A percentile compares a stretch with the other conserved stretches of the same genome.
These are phyloP conservation scores for Phoxinus phoxinus DNA, from an alignment of 2,113 vertebrate genomes.

Conservation along the genomic window DNA sequence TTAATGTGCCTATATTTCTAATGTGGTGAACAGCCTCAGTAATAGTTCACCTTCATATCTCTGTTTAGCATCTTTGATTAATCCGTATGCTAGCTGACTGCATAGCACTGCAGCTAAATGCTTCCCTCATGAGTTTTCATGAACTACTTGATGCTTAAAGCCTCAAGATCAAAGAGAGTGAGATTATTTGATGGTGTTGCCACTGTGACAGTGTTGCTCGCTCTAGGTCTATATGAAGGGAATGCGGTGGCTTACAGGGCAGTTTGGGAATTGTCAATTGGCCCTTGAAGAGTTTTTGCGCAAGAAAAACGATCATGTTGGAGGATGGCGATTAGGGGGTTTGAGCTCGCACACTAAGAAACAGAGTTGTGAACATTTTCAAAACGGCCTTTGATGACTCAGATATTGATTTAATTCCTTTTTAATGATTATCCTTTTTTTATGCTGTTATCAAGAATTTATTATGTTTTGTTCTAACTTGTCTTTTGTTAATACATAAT, in stretches of 20 bases:
- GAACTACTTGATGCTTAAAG: conserved; percentile 31
- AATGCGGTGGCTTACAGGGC: not conserved
- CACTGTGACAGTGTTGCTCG: conserved; percentile 6
- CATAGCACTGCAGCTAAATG: not conserved
- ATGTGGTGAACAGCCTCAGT: not conserved
- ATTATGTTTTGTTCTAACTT: not conserved
- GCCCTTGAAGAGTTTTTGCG: not conserved
- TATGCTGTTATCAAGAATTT: not conserved
- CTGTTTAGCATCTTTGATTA: conserved; percentile 27
- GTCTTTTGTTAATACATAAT: not conserved
- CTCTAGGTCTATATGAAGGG: not conserved
- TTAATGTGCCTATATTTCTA: not conserved
- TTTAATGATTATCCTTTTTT: not conserved
- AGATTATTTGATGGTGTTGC: conserved; percentile 29
- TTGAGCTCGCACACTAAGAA: not conserved
- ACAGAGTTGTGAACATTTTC: not conserved
- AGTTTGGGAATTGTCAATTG: conserved; percentile 11
- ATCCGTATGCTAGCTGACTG: not conserved
- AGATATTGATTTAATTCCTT: conserved; percentile 1
- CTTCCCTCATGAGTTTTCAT: conserved; percentile 11
- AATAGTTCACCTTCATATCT: conserved; percentile 20
- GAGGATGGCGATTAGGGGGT: not conserved
- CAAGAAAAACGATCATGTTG: not conserved
- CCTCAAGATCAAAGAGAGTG: conserved; percentile 28
- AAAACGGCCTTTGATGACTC: not conserved